These are phyloP conservation scores for Teleogryllus oceanicus DNA, from an alignment of 2,888 invertebrate species.

Conservation along the genomic window DNA sequence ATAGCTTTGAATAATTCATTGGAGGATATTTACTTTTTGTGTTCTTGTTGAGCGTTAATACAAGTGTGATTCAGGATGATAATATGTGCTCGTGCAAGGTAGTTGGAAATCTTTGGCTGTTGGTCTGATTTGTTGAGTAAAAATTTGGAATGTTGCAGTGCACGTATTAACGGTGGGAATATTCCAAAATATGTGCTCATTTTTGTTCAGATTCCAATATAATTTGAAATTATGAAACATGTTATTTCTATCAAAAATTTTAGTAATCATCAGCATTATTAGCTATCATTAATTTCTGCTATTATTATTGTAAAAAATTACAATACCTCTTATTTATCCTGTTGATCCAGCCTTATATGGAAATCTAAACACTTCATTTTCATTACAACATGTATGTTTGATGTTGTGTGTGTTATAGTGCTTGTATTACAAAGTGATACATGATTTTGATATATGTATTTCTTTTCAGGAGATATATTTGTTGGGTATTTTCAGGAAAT, in stretches of 20 bases:
- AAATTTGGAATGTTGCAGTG: too few relatives aligned
- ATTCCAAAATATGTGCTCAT: background rate
- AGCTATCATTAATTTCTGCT: background rate
- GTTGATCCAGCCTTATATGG: too few relatives aligned
- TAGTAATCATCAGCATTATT: background rate
- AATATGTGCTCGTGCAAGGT: background rate
- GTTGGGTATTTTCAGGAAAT: too few relatives aligned
- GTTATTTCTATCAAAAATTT: background rate
- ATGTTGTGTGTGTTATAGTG: too few relatives aligned
- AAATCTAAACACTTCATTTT: too few relatives aligned
- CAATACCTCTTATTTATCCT: too few relatives aligned
- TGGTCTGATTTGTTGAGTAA: background rate
- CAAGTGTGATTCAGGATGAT: background rate
- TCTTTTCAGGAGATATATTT: too few relatives aligned
- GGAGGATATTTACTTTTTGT: conserved; percentile 5
- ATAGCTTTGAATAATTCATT: conserved; percentile 19
- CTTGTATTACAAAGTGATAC: too few relatives aligned
- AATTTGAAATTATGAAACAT: background rate
- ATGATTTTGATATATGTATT: too few relatives aligned
- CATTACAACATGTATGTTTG: too few relatives aligned
- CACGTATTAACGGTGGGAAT: background rate
- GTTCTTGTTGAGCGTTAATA: background rate
- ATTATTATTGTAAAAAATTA: too few relatives aligned
- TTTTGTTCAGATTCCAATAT: background rate
- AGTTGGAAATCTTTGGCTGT: conserved; percentile 7